Evolutionary conservation across 2,113 vertebrate genomes (phyloP).

Genomic region (Chaetops frenatus): DNA sequence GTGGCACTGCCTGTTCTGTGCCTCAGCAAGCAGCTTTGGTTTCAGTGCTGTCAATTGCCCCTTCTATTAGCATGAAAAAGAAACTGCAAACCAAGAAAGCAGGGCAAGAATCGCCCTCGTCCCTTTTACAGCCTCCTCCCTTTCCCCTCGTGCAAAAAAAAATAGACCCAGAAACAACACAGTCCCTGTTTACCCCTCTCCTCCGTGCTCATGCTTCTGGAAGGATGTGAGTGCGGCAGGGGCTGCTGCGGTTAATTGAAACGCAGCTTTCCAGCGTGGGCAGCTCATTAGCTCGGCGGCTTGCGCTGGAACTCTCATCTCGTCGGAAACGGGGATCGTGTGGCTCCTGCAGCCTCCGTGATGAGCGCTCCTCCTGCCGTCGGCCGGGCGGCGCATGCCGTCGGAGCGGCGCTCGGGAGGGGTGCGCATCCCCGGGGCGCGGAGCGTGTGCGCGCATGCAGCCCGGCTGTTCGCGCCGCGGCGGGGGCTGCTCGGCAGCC

Average conservation of each 20-base stretch:
- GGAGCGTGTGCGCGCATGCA: neutral
- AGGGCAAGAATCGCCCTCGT: neutral
- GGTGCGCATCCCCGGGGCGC: fast-evolving
- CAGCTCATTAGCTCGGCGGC: constrained; percentile 41
- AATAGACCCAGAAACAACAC: neutral
- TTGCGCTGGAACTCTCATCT: constrained; percentile 52
- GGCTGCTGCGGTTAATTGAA: neutral
- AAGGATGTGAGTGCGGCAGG: neutral
- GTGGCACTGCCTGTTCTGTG: neutral
- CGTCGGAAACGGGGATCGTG: neutral
- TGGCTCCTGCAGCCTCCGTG: neutral
- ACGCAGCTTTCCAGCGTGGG: neutral
- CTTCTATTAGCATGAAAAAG: neutral
- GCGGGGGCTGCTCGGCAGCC: neutral
- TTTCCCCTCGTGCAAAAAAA: neutral
- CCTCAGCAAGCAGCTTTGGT: neutral
- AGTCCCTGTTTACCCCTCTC: neutral
- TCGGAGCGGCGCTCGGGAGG: neutral
- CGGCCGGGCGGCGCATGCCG: neutral
- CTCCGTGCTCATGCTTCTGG: neutral
- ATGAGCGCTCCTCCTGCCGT: neutral
- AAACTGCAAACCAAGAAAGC: neutral
- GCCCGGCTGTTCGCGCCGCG: neutral
- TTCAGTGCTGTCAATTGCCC: neutral
- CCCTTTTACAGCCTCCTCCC: neutral